A percentile compares a stretch with the other conserved stretches of the same genome.
Conservation (phyloP, 2,888 invertebrate genomes). For the Apamea crenata region DNA sequence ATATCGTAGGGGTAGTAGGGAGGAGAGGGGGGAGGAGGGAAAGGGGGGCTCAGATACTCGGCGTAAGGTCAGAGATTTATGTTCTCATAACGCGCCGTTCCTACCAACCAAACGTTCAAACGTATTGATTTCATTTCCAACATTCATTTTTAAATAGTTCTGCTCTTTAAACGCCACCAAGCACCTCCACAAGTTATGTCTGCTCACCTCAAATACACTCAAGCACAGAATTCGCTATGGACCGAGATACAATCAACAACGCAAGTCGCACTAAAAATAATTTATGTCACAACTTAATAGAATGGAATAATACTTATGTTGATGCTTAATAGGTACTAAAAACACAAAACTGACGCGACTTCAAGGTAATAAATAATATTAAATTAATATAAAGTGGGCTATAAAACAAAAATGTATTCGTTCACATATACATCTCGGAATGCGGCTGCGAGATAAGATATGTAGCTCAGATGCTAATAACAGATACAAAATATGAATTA, state of each 20-base stretch:
- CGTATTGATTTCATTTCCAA: conserved; percentile 86
- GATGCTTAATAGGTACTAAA: conserved; percentile 53
- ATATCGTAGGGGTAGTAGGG: conserved; percentile 73
- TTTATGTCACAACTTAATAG: conserved; percentile 48
- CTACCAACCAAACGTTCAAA: conserved; percentile 83
- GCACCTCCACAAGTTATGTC: conserved; percentile 58
- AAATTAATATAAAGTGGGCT: conserved; percentile 66
- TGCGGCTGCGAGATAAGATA: conserved; percentile 61
- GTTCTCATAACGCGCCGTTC: conserved; percentile 85
- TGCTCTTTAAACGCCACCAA: conserved; percentile 60
- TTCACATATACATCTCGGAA: conserved; percentile 57
- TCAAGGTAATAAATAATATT: conserved; percentile 63
- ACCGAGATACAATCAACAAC: conserved; percentile 22
- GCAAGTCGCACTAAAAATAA: conserved; percentile 24
- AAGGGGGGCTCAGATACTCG: conserved; percentile 67
- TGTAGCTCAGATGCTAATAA: conserved; percentile 60
- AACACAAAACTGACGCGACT: conserved; percentile 44
- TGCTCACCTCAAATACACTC: conserved; percentile 28
- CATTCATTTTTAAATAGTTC: conserved; percentile 84
- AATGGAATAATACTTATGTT: conserved; percentile 48
- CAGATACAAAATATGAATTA: conserved; percentile 68
- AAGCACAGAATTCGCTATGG: conserved; percentile 35
- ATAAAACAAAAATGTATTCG: conserved; percentile 65
- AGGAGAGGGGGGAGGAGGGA: conserved; percentile 33
- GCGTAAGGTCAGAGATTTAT: conserved; percentile 87